Base-by-base conservation (phyloP, 2,888 invertebrate genomes). In the Orchestes rusci region DNA sequence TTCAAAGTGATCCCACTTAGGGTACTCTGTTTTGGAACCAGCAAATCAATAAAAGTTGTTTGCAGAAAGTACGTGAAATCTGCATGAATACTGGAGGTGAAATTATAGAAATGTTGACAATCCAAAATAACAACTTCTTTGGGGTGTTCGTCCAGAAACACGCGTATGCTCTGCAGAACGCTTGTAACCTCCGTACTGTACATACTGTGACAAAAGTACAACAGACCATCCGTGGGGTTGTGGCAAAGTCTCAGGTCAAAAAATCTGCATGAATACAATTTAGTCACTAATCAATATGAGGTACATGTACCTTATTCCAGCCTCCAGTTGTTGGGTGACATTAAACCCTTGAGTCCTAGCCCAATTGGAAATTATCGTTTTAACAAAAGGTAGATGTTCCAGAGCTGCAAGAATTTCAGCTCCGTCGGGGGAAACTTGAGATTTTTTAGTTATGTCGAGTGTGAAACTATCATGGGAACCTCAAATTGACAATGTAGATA, bases 391-490 rank as follows among this genome's bases (percentile, higher is more conserved):
- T 56, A 78, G 70, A 54, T 79, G 76, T 58, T 79, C 76, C 58
- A 84, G 65, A 35, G 75, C 61, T 0, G 70, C 68, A 20, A 53
- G 30, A 20, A 45, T 43, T 1, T 40, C 43, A 19, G 82, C 77
- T 3, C 82, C 80, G 64, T 90, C 90, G 0, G 88, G 88, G 0
- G 85, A 80, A 16, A 87, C 67, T 10, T 74, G 72, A 39, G 82
- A 81, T 38, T 70, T 68, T 15, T 71, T 69, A 31, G 76, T 77
- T 45, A 91, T 80, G n/a, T 79, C 77, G 64, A 80, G 86, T n/a
- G 84, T 82, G 77, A 84, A 84, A 34, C 88, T 83, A 63, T 91
- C 82, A 67, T 91, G 91, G 40, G 87, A 84, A 51, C 90, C 90
- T 90, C 59, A 42, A 64, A 61, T 4, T 16, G 13, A 8, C 27